A percentile compares a stretch with the other conserved stretches of the same genome.
Evolutionary conservation across 2,113 vertebrate species (phyloP).

Genomic region (Nettapus auritus): DNA sequence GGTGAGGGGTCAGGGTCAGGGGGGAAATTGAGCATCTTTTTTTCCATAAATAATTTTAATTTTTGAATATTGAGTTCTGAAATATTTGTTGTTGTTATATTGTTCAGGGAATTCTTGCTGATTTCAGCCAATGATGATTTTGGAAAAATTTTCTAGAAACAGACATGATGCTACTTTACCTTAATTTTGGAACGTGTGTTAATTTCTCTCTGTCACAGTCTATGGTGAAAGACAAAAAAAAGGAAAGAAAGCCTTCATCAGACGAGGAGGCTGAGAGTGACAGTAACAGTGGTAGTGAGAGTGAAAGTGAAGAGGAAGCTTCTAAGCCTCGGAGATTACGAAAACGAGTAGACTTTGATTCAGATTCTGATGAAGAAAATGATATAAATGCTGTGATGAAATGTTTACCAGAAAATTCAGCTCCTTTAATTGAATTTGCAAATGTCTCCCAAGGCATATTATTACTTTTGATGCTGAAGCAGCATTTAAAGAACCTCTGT

Average conservation of each 20-base stretch:
- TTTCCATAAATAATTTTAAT: neutral
- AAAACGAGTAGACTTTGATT: constrained; percentile 81
- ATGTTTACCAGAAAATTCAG: constrained; percentile 90
- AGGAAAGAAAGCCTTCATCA: constrained; percentile 83
- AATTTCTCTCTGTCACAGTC: constrained; percentile 77
- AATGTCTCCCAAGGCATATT: constrained; percentile 98
- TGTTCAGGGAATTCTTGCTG: neutral
- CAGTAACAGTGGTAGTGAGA: constrained; percentile 82
- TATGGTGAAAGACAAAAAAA: constrained; percentile 87
- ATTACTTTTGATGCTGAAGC: constrained; percentile 95
- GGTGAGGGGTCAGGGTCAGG: neutral
- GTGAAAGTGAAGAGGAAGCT: constrained; percentile 81
- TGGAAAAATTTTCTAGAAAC: neutral
- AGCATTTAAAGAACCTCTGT: constrained; percentile 98
- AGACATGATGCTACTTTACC: neutral
- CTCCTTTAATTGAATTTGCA: constrained; percentile 93
- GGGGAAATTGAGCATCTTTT: neutral
- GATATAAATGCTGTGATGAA: constrained; percentile 93
- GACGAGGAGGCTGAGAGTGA: constrained; percentile 81
- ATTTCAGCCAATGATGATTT: neutral
- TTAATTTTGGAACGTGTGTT: neutral
- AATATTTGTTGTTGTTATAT: neutral
- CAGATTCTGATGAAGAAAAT: constrained; percentile 88
- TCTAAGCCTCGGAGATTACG: constrained; percentile 83
- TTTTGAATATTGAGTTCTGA: neutral